Evolutionary conservation across 2,113 vertebrate genomes (phyloP).

Genomic region (Seriola aureovittata): DNA sequence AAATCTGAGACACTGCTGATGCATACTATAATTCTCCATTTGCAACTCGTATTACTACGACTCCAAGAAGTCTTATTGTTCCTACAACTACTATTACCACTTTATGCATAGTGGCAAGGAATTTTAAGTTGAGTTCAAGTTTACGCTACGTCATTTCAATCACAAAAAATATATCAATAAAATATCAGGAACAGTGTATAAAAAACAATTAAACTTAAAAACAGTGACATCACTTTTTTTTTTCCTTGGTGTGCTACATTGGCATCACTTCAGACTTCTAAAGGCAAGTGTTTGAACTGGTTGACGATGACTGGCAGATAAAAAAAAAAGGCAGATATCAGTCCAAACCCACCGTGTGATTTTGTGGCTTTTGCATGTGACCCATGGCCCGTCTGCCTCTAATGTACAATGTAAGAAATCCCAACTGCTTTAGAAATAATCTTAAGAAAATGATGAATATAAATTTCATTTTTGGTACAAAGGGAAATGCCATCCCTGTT

Average conservation of each 20-base stretch:
- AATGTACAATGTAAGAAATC: conserved; percentile 37
- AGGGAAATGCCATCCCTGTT: conserved; percentile 46
- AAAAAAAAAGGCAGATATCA: not conserved
- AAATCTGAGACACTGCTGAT: not conserved
- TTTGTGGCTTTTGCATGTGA: conserved; percentile 18
- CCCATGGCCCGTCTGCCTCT: conserved; percentile 12
- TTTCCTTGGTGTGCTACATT: not conserved
- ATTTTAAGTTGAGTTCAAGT: not conserved
- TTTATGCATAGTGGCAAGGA: not conserved
- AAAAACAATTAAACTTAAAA: not conserved
- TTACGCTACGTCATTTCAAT: not conserved
- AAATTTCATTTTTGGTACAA: conserved; percentile 31
- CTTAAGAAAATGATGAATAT: conserved; percentile 38
- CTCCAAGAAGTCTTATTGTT: not conserved
- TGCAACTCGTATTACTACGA: not conserved
- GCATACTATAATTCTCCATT: not conserved
- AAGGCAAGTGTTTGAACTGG: not conserved
- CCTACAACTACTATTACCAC: not conserved
- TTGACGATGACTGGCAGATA: not conserved
- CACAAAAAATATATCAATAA: not conserved
- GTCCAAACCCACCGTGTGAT: not conserved
- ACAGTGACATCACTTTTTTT: not conserved
- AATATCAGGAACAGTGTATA: not conserved
- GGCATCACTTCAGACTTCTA: not conserved
- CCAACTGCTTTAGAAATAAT: conserved; percentile 29